phyloP scores from a whole-genome alignment of 2,113 vertebrate genomes.

The Semicossyphus pulcher region DNA sequence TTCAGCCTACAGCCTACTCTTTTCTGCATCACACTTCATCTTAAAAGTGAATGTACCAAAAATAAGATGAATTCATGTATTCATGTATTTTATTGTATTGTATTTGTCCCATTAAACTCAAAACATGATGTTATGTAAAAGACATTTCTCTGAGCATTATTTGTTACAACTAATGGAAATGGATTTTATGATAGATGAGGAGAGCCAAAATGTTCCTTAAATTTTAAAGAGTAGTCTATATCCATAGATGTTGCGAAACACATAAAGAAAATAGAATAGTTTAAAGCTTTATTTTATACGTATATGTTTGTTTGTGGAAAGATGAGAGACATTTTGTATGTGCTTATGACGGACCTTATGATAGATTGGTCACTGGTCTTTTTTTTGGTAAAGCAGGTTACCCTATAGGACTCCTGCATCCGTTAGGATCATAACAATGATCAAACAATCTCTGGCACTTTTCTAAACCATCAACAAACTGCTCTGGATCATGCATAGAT shows the following conservation, averaged over 20 bases:
- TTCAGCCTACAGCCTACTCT: not conserved
- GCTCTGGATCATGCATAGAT: conserved; percentile 2
- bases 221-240: too few species aligned
- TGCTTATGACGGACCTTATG: too few species aligned
- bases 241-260: too few species aligned
- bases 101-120: too few species aligned
- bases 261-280: too few species aligned
- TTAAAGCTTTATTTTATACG: too few species aligned
- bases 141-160: not conserved
- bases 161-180: not conserved
- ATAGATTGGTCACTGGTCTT: not conserved
- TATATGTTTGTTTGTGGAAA: not conserved
- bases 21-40: not conserved
- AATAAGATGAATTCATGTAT: not conserved
- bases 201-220: too few species aligned
- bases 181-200: too few species aligned
- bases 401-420: not conserved
- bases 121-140: rapidly evolving
- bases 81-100: not conserved
- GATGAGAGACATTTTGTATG: too few species aligned
- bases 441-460: conserved; percentile 11
- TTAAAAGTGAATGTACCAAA: not conserved
- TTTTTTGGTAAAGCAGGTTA: conserved; percentile 13
- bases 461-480: conserved; percentile 10
- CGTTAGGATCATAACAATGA: conserved; percentile 15